A percentile compares a stretch with the other conserved stretches of the same genome.
Evolutionary conservation across 2,797 vertebrate genomes (phyloP).

Genomic region (Chiroxiphia lanceolata): DNA sequence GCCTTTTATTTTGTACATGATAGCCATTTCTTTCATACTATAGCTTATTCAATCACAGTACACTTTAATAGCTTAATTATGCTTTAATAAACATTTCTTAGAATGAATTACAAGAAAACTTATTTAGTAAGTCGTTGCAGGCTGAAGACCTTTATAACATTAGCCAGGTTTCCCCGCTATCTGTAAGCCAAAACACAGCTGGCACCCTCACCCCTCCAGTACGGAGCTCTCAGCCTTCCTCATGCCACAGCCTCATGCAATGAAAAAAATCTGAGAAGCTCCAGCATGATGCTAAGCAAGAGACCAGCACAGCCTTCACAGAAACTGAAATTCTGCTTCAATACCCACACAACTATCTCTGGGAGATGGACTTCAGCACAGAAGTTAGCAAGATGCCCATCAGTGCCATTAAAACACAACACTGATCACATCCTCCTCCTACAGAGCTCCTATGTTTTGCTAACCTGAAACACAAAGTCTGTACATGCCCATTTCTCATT

Average conservation of each 20-base stretch:
- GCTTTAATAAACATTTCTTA: neutral
- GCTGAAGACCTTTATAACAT: neutral
- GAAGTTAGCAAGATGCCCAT: neutral
- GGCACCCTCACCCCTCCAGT: neutral
- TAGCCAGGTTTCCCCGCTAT: neutral
- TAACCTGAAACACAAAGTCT: neutral
- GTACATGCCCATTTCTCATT: fast-evolving
- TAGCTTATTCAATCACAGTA: neutral
- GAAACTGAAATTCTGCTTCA: neutral
- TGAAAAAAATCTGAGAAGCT: neutral
- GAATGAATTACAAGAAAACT: neutral
- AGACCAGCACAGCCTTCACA: neutral
- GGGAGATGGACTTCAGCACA: neutral
- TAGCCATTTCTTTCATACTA: neutral
- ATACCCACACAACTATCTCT: fast-evolving
- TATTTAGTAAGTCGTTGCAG: neutral
- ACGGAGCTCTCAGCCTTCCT: neutral
- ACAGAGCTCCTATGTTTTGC: fast-evolving
- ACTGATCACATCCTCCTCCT: neutral
- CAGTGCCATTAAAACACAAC: neutral
- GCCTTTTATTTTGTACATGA: neutral
- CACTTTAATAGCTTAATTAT: neutral
- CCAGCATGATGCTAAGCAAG: neutral
- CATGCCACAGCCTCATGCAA: neutral
- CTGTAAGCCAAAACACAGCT: neutral